phyloP scores from a whole-genome alignment of 2,797 vertebrate species.

The Xenentodon cancila region DNA sequence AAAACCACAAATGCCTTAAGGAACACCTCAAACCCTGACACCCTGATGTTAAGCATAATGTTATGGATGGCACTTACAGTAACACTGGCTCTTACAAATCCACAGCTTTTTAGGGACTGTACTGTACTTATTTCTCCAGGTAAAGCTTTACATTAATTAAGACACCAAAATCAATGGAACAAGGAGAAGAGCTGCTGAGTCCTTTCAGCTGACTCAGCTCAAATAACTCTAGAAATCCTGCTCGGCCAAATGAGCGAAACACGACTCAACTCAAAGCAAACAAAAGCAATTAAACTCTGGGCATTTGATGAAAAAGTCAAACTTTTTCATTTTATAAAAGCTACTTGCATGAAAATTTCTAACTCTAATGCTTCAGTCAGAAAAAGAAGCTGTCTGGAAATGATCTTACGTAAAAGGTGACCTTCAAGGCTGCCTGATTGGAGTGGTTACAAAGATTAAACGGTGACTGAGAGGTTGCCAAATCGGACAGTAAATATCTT shows the following conservation, averaged over 20 bases:
- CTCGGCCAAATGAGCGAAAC: slow-evolving; percentile 43
- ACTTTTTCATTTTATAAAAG: neutral
- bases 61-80: too few species aligned
- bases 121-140: slow-evolving; percentile 2
- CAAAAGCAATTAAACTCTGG: slow-evolving; percentile 33
- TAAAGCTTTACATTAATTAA: slow-evolving; percentile 28
- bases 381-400: slow-evolving; percentile 16
- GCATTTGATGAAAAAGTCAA: slow-evolving; percentile 30
- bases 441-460: slow-evolving; percentile 17
- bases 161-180: slow-evolving; percentile 34
- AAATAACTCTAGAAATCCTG: slow-evolving; percentile 40
- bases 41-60: too few species aligned
- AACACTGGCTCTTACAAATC: neutral
- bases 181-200: slow-evolving; percentile 32
- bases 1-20: too few species aligned
- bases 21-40: too few species aligned
- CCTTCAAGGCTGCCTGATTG: slow-evolving; percentile 36
- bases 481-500: neutral
- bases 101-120: neutral
- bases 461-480: slow-evolving; percentile 7
- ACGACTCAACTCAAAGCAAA: slow-evolving; percentile 37
- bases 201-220: slow-evolving; percentile 15
- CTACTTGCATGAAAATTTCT: neutral
- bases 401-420: slow-evolving; percentile 11
- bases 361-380: neutral